These are phyloP conservation scores for Amblyteles armatorius DNA, from an alignment of 2,888 invertebrate genomes.

Conservation along the genomic window DNA sequence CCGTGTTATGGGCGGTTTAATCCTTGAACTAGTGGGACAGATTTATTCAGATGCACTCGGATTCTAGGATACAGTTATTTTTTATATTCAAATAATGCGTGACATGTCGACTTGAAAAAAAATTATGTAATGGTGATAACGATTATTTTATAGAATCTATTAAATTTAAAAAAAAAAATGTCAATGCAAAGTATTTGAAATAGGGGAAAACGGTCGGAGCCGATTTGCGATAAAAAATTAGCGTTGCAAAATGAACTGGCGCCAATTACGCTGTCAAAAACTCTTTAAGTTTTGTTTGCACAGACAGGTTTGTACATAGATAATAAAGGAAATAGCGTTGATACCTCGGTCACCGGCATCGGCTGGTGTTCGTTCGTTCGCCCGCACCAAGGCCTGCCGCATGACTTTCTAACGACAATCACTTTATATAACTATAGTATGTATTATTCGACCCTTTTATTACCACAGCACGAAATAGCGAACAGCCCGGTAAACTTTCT, in stretches of 20 bases:
- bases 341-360: constrained; percentile 35
- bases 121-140: too few relatives aligned
- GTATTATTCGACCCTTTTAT: constrained; percentile 78
- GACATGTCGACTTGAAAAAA: too few relatives aligned
- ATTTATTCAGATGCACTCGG: neutral
- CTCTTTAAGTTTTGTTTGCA: constrained; percentile 49
- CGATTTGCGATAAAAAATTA: neutral
- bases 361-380: constrained; percentile 51
- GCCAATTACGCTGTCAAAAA: neutral
- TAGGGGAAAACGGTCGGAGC: neutral
- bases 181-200: neutral
- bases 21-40: constrained; percentile 20
- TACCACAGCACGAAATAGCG: constrained; percentile 60
- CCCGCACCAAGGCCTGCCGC: constrained; percentile 74
- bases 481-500: constrained; percentile 28
- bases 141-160: too few relatives aligned
- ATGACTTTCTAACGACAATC: constrained; percentile 81
- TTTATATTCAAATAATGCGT: too few relatives aligned
- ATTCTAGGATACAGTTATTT: too few relatives aligned
- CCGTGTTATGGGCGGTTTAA: neutral
- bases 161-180: too few relatives aligned
- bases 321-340: constrained; percentile 69
- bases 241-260: neutral
- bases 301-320: constrained; percentile 45
- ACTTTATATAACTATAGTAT: constrained; percentile 71